Percentiles rank a stretch among this genome's conserved stretches.
These are phyloP conservation scores for Sphenopsis melanotis DNA, from an alignment of 2,797 vertebrate species.

Conservation along the genomic window DNA sequence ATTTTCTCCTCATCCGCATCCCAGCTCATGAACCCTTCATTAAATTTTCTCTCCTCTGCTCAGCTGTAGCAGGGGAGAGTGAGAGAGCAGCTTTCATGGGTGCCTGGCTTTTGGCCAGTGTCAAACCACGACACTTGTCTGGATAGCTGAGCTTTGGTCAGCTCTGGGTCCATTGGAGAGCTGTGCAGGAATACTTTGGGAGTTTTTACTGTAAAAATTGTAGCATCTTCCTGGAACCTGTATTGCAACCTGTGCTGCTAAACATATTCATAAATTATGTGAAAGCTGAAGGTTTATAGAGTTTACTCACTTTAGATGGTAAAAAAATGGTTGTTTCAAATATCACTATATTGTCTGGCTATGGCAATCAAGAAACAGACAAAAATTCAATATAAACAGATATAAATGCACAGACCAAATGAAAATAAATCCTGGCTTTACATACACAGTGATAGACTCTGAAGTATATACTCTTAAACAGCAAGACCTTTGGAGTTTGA, in stretches of 20 bases:
- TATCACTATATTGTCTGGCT: background rate
- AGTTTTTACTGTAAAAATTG: background rate
- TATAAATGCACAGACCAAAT: background rate
- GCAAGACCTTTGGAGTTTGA: background rate
- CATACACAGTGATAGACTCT: background rate
- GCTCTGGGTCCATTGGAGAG: background rate
- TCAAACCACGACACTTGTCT: background rate
- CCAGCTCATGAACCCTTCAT: background rate
- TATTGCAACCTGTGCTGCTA: background rate
- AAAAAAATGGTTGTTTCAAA: background rate
- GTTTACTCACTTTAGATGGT: background rate
- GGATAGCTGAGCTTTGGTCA: background rate
- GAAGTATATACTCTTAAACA: background rate
- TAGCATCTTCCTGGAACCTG: background rate
- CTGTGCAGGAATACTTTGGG: background rate
- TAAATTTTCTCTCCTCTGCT: background rate
- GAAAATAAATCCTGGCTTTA: background rate
- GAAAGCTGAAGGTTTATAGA: background rate
- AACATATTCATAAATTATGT: background rate
- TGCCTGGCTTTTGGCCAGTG: background rate
- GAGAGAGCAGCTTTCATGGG: background rate
- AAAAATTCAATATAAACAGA: background rate
- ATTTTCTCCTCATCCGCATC: background rate
- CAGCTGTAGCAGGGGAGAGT: background rate
- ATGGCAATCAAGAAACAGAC: background rate